phyloP scores from a whole-genome alignment of 2,888 invertebrate genomes.

The Podabrus alpinus region DNA sequence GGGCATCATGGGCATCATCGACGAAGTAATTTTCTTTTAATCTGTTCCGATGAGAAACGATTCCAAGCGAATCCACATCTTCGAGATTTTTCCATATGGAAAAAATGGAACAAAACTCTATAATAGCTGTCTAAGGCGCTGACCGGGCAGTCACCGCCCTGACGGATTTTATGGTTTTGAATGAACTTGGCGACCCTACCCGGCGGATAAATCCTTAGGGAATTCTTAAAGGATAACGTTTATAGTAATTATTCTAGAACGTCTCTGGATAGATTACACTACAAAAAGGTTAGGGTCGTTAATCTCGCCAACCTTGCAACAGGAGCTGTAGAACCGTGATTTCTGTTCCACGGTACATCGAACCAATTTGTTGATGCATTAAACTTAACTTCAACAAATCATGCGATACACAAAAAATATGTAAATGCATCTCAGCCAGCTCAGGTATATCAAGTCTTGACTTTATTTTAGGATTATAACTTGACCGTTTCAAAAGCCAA shows the following conservation, averaged over 20 bases:
- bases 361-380: not conserved
- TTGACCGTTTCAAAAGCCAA: not conserved
- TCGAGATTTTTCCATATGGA: too few relatives aligned
- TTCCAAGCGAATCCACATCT: not conserved
- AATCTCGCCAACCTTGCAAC: not conserved
- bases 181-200: not conserved
- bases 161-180: not conserved
- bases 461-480: not conserved
- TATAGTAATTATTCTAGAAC: not conserved
- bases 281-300: not conserved
- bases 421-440: not conserved
- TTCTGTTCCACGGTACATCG: not conserved
- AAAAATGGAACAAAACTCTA: too few relatives aligned
- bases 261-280: not conserved
- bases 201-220: not conserved
- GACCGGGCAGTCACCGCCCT: not conserved
- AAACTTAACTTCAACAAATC: not conserved
- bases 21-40: not conserved
- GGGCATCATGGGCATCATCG: not conserved
- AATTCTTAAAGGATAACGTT: too few relatives aligned
- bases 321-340: not conserved
- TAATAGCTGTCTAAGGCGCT: too few relatives aligned
- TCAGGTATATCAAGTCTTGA: not conserved
- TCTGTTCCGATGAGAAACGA: not conserved
- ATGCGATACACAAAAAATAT: not conserved